Base-by-base conservation (phyloP, 2,888 invertebrate genomes). In the Pterostichus niger region DNA sequence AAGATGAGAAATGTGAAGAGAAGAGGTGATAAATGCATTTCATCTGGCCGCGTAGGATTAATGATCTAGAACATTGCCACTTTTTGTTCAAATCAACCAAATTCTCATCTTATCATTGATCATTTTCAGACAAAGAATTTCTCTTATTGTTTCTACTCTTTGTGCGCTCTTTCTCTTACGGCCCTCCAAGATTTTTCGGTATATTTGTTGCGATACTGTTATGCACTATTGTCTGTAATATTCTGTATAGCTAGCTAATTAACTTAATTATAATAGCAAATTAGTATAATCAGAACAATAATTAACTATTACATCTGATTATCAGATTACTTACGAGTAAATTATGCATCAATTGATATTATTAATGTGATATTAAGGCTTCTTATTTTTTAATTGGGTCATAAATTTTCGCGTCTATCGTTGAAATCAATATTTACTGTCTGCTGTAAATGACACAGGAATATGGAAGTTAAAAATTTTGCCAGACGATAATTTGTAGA, bases 41-140 rank as follows among this genome's bases (percentile, higher is more conserved):
- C 81, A 81, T 81, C 81, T 68, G 35, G 15, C 35, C 73, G 40
- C 15, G 24, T 17, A 71, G 71, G 81, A 81, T 81, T 81, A 81
- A 81, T 81, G 81, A 81, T 49, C 40, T 81, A 81, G 81, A 81
- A 81, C 81, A 81, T 81, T 81, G 81, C 71, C 81, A 81, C 52
- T 52, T 54, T 81, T 80, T 80, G 71, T 81, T 81, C 81, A 73
- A 73, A 81, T 81, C 81, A 81, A 81, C 81, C 81, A 81, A 81
- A 81, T 81, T 71, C 81, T 81, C 81, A 71, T 71, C 81, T 81
- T 68, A 56, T 71, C 81, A 81, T 81, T 81, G 81, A 81, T 81
- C 81, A 81, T 81, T 81, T 81, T 81, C 81, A 81, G 56, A 71
- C 71, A 81, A 81, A 81, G 81, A 81, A 81, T 71, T 71, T 81